Evolutionary conservation across 2,797 vertebrate species (phyloP), one percentile per base, ranked within the genome.

Genomic region (Silurus lanzhouensis): DNA sequence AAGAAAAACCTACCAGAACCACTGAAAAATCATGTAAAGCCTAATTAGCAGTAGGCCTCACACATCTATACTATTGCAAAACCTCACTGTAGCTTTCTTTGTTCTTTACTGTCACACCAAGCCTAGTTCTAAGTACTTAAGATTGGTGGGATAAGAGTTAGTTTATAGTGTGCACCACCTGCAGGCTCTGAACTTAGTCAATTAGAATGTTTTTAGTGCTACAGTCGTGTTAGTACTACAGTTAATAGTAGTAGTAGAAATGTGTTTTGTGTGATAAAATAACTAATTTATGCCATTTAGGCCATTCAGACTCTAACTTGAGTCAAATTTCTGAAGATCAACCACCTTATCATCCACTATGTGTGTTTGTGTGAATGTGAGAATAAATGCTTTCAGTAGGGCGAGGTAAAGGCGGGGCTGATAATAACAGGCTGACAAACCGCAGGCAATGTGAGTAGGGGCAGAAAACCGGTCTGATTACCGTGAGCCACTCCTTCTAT

Each of bases 401-500:
- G 87, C 38, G 87, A 88, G 87, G 89, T 63, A 60, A 55, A 74
- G 84, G 85, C 3, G 14, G 61, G 87, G 82, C 77, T 83, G 68
- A 58, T 64, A 89, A 88, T 82, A 86, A 71, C 79, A 82, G 15
- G 78, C 75, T 83, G 63, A 86, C 75, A 86, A 82, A 86, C 86
- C 57, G 70, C 70, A 85, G 75, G 66, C 38, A 55, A 82, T 58
- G 83, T 20, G 82, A 70, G 76, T 78, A 83, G 83, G 27, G 83
- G 38, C 13, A 76, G 75, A 76, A 81, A 90, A 90, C 89, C 83
- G 85, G 89, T 90, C 68, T 84, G 72, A 88, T 86, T 22, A n/a
- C 87, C 82, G n/a, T 58, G 81, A 66, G 63, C 78, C 83, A 85
- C 86, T 86, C 89, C 89, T 83, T 48, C 60, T 63, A 20, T 55